Percentiles rank a stretch among this genome's conserved stretches.
Evolutionary conservation across 2,113 vertebrate genomes (phyloP).

Genomic region (Chlorodrepanis virens): DNA sequence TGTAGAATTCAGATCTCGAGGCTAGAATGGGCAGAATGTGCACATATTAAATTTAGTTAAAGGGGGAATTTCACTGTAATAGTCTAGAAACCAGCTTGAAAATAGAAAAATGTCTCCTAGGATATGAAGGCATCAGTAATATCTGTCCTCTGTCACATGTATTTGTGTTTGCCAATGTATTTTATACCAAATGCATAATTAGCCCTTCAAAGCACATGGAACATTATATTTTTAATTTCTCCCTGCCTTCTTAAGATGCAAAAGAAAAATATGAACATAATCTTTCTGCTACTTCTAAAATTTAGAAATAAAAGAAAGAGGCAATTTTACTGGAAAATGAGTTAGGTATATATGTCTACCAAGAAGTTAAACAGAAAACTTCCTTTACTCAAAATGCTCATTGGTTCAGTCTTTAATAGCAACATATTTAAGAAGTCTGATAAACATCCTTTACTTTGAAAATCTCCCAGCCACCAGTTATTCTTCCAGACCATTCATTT

Average conservation of each 20-base stretch:
- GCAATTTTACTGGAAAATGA: background rate
- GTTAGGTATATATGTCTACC: background rate
- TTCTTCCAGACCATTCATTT: background rate
- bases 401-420: background rate
- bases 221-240: background rate
- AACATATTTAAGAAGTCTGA: background rate
- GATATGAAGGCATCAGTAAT: background rate
- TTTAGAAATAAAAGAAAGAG: background rate
- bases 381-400: background rate
- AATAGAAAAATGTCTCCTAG: background rate
- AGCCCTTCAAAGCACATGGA: background rate
- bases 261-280: background rate
- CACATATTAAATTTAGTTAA: background rate
- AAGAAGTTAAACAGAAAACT: background rate
- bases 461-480: background rate
- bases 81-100: background rate
- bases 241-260: background rate
- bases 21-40: background rate
- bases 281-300: background rate
- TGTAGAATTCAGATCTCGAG: background rate
- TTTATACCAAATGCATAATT: background rate
- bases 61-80: background rate
- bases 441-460: background rate
- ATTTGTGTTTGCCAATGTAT: background rate
- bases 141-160: background rate